Evolutionary conservation across 2,888 invertebrate species (phyloP), one percentile per base, ranked within the genome.

Genomic region (Philhelius pedissequus): DNA sequence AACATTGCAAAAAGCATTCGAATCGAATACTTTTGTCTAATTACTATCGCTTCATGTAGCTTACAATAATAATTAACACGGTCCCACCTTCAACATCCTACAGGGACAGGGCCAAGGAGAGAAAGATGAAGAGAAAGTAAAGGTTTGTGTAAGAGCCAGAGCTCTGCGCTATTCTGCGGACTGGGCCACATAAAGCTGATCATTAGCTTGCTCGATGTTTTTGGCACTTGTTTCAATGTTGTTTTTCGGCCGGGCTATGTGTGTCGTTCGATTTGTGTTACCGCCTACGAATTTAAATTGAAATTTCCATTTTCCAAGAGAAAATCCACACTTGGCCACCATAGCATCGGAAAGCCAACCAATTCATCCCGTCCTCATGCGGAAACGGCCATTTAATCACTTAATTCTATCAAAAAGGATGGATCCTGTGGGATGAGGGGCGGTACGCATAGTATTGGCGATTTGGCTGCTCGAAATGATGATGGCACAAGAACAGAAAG

Each of bases 11-110:
- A 83, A 79, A 79, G 66, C 58, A 83, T 74, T 79, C 60, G 64
- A 64, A 79, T 83, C 66, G 83, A 79, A 79, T 79, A 75, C 79
- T 79, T 64, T 79, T 79, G 74, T 79, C 83, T 83, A 83, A 83
- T 83, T 83, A 74, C 83, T 70, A 70, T 58, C 74, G 83, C 74
- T 58, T 20, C 66, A 50, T 83, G 83, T 75, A 83, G 83, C 83
- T 75, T 79, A 83, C 83, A 83, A 68, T 78, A 83, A 83, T 75
- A 83, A 83, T 83, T 83, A 83, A 83, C 83, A 79, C 22, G 35
- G 64, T 22, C 45, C 83, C 74, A 58, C 58, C 70, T 64, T 58
- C 56, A 15, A 15, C 35, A n/a, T n/a, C 7, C 66, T 25, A 35
- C n/a, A 22, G 38, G 45, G 30, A 11, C n/a, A n/a, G n/a, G 50